Base-by-base conservation (phyloP, 1,140 invertebrate genomes). In the Drosophila ercepeae region DNA sequence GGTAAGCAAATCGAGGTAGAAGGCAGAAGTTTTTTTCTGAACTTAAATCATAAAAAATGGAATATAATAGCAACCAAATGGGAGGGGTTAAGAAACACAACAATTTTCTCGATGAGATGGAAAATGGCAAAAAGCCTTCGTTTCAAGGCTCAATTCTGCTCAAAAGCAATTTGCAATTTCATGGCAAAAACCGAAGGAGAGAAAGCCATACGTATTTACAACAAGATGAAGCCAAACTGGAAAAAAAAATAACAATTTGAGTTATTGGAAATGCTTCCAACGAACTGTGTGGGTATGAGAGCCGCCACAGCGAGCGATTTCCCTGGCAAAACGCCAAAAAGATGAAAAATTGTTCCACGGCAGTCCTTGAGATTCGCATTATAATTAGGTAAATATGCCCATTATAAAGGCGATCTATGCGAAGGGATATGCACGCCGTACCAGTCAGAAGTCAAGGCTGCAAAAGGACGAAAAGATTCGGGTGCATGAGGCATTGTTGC, bases 341-440 rank as follows among this genome's bases (percentile, higher is more conserved):
- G 76, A 74, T 65, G 32, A 50, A 77, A 88, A 88, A 84, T 69
- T 86, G 54, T 65, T 51, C 32, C 82, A 84, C 67, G n/a, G 14
- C 36, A 74, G 74, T 65, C 81, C 72, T 86, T 86, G 81, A 61
- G 58, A 58, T 55, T 70, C 34, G 61, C 39, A 48, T 73, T 48
- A 88, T 84, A 84, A 84, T 84, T 84, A 88, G 82, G 76, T 75
- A 78, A 78, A 78, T 78, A 54, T 78, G 67, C 18, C 19, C 53
- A 74, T 51, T 50, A 45, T 32, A 45, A 59, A 58, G 27, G 39
- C 54, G 42, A 44, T 51, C 14, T 13, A 49, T 27, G 34, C 27
- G 55, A 82, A 75, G 58, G 75, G 75, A 72, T 72, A 50, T 42
- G 11, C 14, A 14, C 6, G 13, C 41, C 69, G 29, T 32, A 9